Evolutionary conservation across 2,797 vertebrate species (phyloP), one percentile per base, ranked within the genome.

Genomic region (Manis pentadactyla): DNA sequence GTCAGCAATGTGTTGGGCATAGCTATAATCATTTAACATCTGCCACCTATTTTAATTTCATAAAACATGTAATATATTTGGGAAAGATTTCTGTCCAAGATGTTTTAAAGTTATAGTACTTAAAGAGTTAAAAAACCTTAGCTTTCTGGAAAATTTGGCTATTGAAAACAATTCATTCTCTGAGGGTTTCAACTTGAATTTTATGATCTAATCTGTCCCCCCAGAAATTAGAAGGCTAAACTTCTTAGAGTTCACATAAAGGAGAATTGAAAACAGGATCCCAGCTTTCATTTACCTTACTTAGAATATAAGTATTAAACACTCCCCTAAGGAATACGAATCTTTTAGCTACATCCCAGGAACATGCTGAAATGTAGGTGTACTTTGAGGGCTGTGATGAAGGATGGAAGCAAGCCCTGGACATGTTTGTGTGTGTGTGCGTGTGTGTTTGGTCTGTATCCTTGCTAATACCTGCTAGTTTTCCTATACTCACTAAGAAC

Each of bases 121-220:
- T 64, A 49, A 17, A 55, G 7, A 14, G 17, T 69, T 87, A 85
- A 93, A 85, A 93, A 93, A 51, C 6, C 13, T 74, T 59, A 66
- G 57, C 34, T 86, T 88, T 92, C 79, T 71, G 23, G n/a, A 61
- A 96, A 93, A 88, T 31, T 17, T n/a, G 55, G n/a, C 59, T 74
- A 74, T 29, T 71, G 18, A 66, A 96, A 94, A 95, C 34, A 27
- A 83, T 57, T 90, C 9, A 19, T 78, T 57, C 13, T 46, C 12
- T 83, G 39, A 63, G 39, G 13, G 9, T 46, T 79, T n/a, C 37
- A 85, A 69, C 5, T 74, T 68, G 81, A 95, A 75, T 64, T 83
- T 94, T 78, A 74, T 75, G 34, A 89, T 79, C 13, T 55, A 9
- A 81, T 89, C 92, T 55, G 86, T 17, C 86, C 83, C 7, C 23